A percentile compares a stretch with the other conserved stretches of the same genome.
Evolutionary conservation across 2,888 invertebrate genomes (phyloP).

Genomic region (Ceraclea dissimilis): DNA sequence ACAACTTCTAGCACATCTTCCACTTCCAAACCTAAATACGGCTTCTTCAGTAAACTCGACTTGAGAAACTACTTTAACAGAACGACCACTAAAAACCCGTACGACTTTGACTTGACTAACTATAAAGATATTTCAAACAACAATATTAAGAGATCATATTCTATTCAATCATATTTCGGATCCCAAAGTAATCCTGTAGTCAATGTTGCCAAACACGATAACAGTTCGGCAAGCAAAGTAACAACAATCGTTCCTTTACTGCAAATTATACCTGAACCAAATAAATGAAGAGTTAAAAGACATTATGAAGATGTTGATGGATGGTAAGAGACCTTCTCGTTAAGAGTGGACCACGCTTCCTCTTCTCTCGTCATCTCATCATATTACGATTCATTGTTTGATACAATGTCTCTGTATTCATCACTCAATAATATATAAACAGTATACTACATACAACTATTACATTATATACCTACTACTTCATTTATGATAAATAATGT

Average conservation of each 20-base stretch:
- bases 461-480: too few species aligned
- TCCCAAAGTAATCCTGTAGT: constrained; percentile 20
- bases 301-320: constrained; percentile 17
- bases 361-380: constrained; percentile 1
- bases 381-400: too few species aligned
- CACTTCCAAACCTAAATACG: constrained; percentile 32
- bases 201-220: constrained; percentile 12
- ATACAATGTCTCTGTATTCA: background rate
- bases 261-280: background rate
- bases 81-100: constrained; percentile 50
- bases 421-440: background rate
- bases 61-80: constrained; percentile 37
- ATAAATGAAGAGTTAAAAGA: constrained; percentile 8
- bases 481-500: too few species aligned
- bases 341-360: constrained; percentile 4
- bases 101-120: constrained; percentile 35
- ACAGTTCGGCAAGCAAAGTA: constrained; percentile 13
- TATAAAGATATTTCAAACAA: constrained; percentile 33
- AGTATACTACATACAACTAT: too few species aligned
- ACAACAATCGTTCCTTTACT: constrained; percentile 15
- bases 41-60: constrained; percentile 40
- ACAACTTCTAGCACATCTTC: constrained; percentile 23
- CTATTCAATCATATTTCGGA: constrained; percentile 42
- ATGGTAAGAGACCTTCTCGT: constrained; percentile 20
- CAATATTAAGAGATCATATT: constrained; percentile 38